Conservation (phyloP, 1,140 invertebrate species). For the Nasonia vitripennis region DNA sequence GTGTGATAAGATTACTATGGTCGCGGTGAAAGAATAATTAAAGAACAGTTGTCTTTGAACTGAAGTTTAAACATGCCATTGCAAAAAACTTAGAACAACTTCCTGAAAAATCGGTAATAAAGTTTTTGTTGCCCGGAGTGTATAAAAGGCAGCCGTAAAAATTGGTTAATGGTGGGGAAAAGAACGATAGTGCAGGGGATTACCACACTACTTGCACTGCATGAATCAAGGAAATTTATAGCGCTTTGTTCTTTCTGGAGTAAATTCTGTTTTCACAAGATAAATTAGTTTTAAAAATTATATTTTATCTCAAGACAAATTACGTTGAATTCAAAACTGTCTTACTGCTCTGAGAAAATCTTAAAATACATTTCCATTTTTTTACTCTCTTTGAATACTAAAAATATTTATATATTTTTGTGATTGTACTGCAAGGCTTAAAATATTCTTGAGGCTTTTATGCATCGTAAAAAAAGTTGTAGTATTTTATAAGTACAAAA, state of each 20-base stretch:
- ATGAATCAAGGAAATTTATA: conserved; percentile 35
- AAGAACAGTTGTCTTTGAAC: neutral
- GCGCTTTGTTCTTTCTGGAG: neutral
- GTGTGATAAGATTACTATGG: neutral
- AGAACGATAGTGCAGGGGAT: conserved; percentile 39
- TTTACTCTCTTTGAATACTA: too few relatives aligned
- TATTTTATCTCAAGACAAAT: neutral
- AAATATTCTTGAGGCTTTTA: too few relatives aligned
- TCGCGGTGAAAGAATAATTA: neutral
- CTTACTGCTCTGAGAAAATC: too few relatives aligned
- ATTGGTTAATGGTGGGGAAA: conserved; percentile 46
- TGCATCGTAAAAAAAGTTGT: neutral
- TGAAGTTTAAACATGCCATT: neutral
- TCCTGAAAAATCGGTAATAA: conserved; percentile 35
- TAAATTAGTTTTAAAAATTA: conserved; percentile 7
- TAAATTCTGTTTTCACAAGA: conserved; percentile 14
- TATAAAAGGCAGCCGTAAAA: conserved; percentile 33
- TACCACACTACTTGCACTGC: conserved; percentile 28
- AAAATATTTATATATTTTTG: too few relatives aligned
- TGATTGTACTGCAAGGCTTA: too few relatives aligned
- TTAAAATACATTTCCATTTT: too few relatives aligned
- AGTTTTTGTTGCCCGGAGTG: conserved; percentile 29
- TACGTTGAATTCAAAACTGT: neutral
- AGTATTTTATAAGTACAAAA: too few relatives aligned
- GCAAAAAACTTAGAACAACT: conserved; percentile 4